A percentile compares a stretch with the other conserved stretches of the same genome.
These are phyloP conservation scores for Benthosema pterotum DNA, from an alignment of 2,797 vertebrate genomes.

Conservation along the genomic window DNA sequence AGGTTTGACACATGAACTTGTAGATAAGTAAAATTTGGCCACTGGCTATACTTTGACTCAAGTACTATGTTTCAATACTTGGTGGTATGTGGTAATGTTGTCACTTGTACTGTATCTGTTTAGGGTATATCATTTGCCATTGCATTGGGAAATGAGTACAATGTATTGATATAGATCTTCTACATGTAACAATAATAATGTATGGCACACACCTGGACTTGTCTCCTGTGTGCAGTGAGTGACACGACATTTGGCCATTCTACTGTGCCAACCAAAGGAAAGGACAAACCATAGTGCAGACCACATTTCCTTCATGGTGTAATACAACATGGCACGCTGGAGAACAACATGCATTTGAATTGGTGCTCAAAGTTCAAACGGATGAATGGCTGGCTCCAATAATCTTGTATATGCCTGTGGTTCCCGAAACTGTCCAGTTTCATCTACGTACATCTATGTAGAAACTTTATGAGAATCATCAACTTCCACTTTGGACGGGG, in stretches of 20 bases:
- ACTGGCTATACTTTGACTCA: too few species aligned
- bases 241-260: constrained; percentile 27
- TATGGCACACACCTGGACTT: too few species aligned
- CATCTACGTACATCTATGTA: constrained; percentile 7
- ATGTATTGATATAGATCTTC: too few species aligned
- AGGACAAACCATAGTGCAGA: constrained; percentile 40
- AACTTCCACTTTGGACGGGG: constrained; percentile 48
- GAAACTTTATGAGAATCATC: constrained; percentile 45
- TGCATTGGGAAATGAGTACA: too few species aligned
- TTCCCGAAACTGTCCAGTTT: constrained; percentile 56
- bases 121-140: too few species aligned
- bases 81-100: too few species aligned
- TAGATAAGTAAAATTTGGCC: too few species aligned
- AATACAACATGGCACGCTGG: constrained; percentile 53
- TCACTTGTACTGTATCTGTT: too few species aligned
- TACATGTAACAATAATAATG: too few species aligned
- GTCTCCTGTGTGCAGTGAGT: constrained; percentile 24
- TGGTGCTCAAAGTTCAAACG: constrained; percentile 40
- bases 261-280: constrained; percentile 41
- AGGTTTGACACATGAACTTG: too few species aligned
- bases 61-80: too few species aligned
- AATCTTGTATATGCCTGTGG: constrained; percentile 52
- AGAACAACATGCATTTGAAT: constrained; percentile 46
- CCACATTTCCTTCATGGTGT: constrained; percentile 55
- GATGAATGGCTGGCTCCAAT: constrained; percentile 46